These are phyloP conservation scores for Fulmarus glacialis DNA, from an alignment of 2,113 vertebrate species.

Conservation along the genomic window DNA sequence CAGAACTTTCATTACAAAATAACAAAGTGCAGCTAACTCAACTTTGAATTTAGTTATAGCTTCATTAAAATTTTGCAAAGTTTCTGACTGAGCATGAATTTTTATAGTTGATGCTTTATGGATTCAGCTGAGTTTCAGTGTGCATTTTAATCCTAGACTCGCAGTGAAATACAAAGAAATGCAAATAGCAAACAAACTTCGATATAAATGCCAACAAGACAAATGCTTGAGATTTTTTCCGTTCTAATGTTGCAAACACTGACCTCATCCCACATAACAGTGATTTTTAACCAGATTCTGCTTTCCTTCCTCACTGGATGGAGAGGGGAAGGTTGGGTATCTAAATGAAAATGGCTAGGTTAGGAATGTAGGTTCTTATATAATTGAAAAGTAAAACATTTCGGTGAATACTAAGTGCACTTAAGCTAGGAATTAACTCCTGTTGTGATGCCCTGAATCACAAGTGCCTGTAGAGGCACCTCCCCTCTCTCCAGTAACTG, in stretches of 20 bases:
- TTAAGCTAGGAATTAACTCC: not conserved
- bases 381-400: not conserved
- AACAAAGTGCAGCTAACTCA: constrained; percentile 5
- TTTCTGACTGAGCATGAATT: constrained; percentile 57
- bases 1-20: constrained; percentile 39
- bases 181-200: constrained; percentile 54
- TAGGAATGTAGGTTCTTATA: not conserved
- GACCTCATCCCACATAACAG: constrained; percentile 10
- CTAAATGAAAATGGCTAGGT: not conserved
- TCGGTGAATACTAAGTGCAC: not conserved
- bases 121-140: constrained; percentile 32
- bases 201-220: constrained; percentile 56
- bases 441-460: not conserved
- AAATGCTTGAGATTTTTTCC: constrained; percentile 32
- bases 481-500: not conserved
- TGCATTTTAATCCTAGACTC: constrained; percentile 47
- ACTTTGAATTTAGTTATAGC: constrained; percentile 58
- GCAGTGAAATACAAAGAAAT: constrained; percentile 62
- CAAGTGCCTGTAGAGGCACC: accelerated
- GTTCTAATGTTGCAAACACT: not conserved
- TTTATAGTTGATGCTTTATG: constrained; percentile 59
- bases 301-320: not conserved
- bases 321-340: not conserved
- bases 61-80: constrained; percentile 64
- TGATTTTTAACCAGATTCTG: constrained; percentile 8